Evolutionary conservation across 2,888 invertebrate genomes (phyloP), one percentile per base, ranked within the genome.

Genomic region (Neoascia interrupta): DNA sequence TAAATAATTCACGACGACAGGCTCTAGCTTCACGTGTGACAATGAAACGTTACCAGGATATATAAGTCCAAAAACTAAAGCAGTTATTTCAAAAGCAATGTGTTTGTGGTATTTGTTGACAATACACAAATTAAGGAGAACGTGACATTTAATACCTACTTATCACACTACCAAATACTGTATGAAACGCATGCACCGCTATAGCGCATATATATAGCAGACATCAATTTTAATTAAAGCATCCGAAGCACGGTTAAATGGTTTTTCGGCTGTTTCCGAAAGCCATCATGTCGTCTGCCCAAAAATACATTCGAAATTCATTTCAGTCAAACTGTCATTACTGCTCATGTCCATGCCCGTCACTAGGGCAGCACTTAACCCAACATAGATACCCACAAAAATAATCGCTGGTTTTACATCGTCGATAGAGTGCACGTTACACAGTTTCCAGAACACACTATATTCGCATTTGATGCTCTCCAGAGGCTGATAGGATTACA

Each of bases 401-500:
- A 68, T 56, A 69, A 49, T 60, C 69, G 54, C 69, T 41, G 41
- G 56, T 56, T n/a, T 69, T 63, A 69, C 75, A 69, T 75, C 63
- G 28, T 34, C 49, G 26, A 54, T 56, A 69, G 39, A 74, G 61
- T 56, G 54, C 60, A 61, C 41, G 26, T 75, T 75, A 54, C 69
- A 69, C 54, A 69, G 53, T 61, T 8, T 1, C 26, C 26, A 26
- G 26, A 8, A 10, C 26, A 8, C 26, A 26, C 26, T 26, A 26
- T 21, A 13, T 15, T n/a, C n/a, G 10, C 18, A 16, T n/a, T n/a
- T 15, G 34, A 16, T 36, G 13, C n/a, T 13, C 11, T 26, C 5
- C 11, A 43, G 6, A 28, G 23, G 26, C 47, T 51, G 68, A 61
- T 70, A 63, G 49, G 61, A 61, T 69, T 63, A 63, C 63, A 70